A percentile compares a stretch with the other conserved stretches of the same genome.
Conservation (phyloP, 2,888 invertebrate species). For the Drosophila testacea region DNA sequence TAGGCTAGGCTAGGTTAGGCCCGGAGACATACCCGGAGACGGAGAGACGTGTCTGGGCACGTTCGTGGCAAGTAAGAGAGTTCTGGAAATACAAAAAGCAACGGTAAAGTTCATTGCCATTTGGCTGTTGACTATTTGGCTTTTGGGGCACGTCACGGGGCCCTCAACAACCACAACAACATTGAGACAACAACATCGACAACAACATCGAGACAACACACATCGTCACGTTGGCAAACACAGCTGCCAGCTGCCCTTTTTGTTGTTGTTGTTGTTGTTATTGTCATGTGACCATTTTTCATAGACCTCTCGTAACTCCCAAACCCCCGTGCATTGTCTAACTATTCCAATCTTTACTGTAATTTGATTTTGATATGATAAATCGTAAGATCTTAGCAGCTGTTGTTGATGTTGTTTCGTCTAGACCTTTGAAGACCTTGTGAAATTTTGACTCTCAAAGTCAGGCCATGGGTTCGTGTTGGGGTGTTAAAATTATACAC, state of each 20-base stretch:
- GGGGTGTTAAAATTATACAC: constrained; percentile 58
- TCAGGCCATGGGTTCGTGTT: constrained; percentile 54
- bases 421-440: constrained; percentile 53
- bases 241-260: constrained; percentile 59
- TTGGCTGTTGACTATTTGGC: constrained; percentile 44
- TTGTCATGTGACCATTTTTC: constrained; percentile 75
- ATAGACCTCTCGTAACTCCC: constrained; percentile 43
- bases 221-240: constrained; percentile 67
- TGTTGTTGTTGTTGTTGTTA: constrained; percentile 8
- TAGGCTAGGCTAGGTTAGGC: constrained; percentile 24
- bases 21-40: too few species aligned
- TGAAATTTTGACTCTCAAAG: constrained; percentile 43
- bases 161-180: constrained; percentile 28
- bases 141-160: constrained; percentile 59
- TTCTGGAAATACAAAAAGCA: constrained; percentile 57
- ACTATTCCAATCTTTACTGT: constrained; percentile 27
- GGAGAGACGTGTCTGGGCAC: constrained; percentile 51
- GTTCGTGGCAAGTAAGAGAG: constrained; percentile 35
- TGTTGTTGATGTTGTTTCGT: constrained; percentile 47
- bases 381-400: constrained; percentile 48
- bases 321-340: constrained; percentile 3
- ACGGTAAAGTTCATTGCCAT: constrained; percentile 83
- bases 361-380: constrained; percentile 62
- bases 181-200: constrained; percentile 15
- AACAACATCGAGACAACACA: constrained; percentile 6